Conservation (phyloP, 2,888 invertebrate genomes). For the Isoperla grammatica region DNA sequence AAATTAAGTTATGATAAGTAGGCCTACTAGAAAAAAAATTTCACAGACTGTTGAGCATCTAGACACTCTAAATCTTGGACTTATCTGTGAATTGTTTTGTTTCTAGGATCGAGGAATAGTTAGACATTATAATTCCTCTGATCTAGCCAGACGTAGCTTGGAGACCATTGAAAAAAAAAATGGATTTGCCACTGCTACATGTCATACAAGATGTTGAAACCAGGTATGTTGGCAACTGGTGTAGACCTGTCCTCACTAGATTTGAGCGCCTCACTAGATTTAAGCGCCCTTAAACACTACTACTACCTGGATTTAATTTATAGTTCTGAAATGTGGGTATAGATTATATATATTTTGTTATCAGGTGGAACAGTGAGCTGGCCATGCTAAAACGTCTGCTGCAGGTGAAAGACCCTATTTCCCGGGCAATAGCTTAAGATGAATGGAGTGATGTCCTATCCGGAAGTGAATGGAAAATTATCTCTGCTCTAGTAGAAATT, state of each 20-base stretch:
- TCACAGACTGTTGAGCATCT: no score
- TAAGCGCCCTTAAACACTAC: no score
- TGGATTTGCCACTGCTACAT: slow-evolving; percentile 7
- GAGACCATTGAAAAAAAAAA: not conserved
- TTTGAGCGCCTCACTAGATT: not conserved
- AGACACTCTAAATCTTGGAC: no score
- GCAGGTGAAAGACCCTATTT: not conserved
- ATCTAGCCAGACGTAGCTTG: not conserved
- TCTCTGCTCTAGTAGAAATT: not conserved
- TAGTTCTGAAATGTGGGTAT: not conserved
- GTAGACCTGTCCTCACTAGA: not conserved
- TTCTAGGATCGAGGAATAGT: slow-evolving; percentile 6
- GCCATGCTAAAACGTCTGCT: slow-evolving; percentile 2
- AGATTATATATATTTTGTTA: not conserved
- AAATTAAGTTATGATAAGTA: no score
- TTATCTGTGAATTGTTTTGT: not conserved
- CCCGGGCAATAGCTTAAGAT: not conserved
- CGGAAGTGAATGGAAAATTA: not conserved
- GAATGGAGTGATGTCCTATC: not conserved
- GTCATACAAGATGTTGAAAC: slow-evolving; percentile 10
- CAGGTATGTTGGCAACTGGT: not conserved
- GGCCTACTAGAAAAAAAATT: no score
- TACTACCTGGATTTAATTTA: not conserved
- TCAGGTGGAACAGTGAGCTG: slow-evolving; percentile 5
- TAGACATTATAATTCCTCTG: slow-evolving; percentile 5